phyloP scores from a whole-genome alignment of 2,113 vertebrate species.

The Scortum barcoo region DNA sequence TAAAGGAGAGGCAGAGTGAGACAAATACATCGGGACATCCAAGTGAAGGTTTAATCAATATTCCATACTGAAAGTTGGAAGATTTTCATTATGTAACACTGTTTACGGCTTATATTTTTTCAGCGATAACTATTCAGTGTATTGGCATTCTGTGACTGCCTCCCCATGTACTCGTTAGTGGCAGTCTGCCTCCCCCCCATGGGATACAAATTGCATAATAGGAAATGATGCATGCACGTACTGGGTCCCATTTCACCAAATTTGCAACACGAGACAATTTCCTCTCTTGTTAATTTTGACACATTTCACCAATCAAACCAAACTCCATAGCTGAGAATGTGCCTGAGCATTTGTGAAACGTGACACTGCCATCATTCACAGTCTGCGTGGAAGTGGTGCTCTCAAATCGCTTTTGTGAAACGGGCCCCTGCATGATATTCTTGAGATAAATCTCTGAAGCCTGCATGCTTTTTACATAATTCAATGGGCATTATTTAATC shows the following conservation, averaged over 20 bases:
- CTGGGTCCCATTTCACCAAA: constrained; percentile 25
- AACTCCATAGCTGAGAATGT: not conserved
- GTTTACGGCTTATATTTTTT: constrained; percentile 13
- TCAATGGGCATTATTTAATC: not conserved
- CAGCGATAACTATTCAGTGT: not conserved
- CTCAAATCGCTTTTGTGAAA: constrained; percentile 28
- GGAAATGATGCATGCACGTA: constrained; percentile 33
- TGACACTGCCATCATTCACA: constrained; percentile 17
- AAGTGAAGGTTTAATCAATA: not conserved
- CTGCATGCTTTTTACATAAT: not conserved
- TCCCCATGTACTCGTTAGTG: constrained; percentile 30
- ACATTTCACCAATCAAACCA: constrained; percentile 42
- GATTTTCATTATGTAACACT: not conserved
- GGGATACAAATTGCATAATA: constrained; percentile 42
- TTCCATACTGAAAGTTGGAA: not conserved
- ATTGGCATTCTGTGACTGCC: constrained; percentile 12
- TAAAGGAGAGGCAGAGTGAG: not conserved
- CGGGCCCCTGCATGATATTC: not conserved
- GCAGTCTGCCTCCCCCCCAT: constrained; percentile 19
- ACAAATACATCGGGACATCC: not conserved
- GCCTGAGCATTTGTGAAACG: not conserved
- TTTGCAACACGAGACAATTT: constrained; percentile 42
- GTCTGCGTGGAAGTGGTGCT: not conserved
- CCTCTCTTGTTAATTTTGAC: constrained; percentile 28
- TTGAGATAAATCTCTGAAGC: constrained; percentile 6